Percentiles rank a stretch among this genome's conserved stretches.
Evolutionary conservation across 2,113 vertebrate genomes (phyloP).

Genomic region (Rutilus rutilus): DNA sequence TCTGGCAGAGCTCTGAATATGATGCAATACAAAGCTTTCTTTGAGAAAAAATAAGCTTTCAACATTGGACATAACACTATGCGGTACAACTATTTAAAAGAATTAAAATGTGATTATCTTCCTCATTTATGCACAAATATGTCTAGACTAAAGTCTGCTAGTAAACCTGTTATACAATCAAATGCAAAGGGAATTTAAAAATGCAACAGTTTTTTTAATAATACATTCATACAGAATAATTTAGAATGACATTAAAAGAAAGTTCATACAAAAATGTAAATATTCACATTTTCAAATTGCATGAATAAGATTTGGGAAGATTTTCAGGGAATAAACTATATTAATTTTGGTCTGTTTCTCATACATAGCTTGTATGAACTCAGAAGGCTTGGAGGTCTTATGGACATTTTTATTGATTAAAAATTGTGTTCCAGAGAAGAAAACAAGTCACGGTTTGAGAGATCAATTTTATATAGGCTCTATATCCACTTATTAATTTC

Average conservation of each 20-base stretch:
- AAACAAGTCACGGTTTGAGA: neutral
- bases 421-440: neutral
- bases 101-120: no score
- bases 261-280: neutral
- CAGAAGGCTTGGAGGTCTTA: neutral
- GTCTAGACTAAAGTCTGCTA: no score
- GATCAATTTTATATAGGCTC: no score
- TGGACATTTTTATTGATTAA: no score
- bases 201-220: neutral
- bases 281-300: neutral
- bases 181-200: neutral
- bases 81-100: no score
- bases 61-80: neutral
- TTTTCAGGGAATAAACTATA: no score
- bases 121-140: no score
- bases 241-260: neutral
- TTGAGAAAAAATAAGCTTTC: no score
- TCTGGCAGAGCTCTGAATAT: conserved; percentile 76
- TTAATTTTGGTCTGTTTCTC: neutral
- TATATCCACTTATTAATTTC: neutral
- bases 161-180: neutral
- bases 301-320: neutral
- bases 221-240: neutral
- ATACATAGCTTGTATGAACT: neutral
- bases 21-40: neutral